Base-by-base conservation (phyloP, 2,888 invertebrate genomes). In the Branchipolynoe longqiensis region DNA sequence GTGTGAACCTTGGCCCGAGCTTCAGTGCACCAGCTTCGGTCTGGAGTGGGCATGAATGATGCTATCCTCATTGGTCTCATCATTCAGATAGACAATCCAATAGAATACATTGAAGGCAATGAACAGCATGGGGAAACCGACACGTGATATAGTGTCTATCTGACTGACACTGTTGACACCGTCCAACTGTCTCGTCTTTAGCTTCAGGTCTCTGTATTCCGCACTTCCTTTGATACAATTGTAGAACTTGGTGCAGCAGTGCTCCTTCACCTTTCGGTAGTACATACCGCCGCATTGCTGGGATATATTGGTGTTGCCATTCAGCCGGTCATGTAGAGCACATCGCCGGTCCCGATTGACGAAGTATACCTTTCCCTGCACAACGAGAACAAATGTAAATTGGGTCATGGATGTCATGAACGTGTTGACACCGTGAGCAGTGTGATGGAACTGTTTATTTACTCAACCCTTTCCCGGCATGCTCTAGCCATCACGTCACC, bases 101-200 rank as follows among this genome's bases (percentile, higher is more conserved):
- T 88, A 88, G 25, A 88, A 40, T 14, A 88, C 64, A 62, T 88
- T 88, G n/a, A 88, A 56, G 1, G 81, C 64, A 25, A 88, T 82
- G 54, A 88, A 88, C 22, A 83, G 41, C 14, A 86, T 22, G 0
- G 88, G 88, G 56, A 88, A 88, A 0, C 87, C 41, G 8, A 85
- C 54, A 38, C 88, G 56, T n/a, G 88, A 88, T 0, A 87, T 81
- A 38, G 59, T 86, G 48, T 88, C 88, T 40, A 88, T 88, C 56
- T 4, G 33, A 62, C 86, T 86, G 25, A 87, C 87, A 59, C 86
- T 87, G 69, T 88, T 88, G 38, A 86, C 83, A 6, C 87, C 88
- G 18, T 64, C 73, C 18, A 40, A 3, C 14, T 54, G 28, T 22
- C 69, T n/a, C 2, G 73, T 84, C 28, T 62, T 62, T 28, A 38